phyloP scores from a whole-genome alignment of 2,797 vertebrate genomes.

The Brachyalestes nurse region DNA sequence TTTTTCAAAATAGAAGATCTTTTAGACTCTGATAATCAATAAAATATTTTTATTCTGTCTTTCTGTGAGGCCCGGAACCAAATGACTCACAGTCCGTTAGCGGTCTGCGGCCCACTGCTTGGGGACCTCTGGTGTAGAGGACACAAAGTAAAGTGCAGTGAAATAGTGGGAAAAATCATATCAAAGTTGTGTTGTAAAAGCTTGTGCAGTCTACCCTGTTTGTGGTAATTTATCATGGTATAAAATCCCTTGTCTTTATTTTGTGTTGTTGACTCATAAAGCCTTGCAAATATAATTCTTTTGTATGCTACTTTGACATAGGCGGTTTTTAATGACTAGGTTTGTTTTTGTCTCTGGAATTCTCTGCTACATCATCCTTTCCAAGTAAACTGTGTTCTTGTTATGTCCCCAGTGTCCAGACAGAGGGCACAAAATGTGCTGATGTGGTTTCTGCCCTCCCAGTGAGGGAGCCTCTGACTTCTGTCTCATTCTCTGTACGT shows the following conservation, averaged over 20 bases:
- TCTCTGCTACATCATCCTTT: not conserved
- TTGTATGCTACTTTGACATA: not conserved
- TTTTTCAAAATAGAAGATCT: too few species aligned
- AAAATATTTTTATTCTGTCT: too few species aligned
- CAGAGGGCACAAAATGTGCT: constrained; percentile 51
- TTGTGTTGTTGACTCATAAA: not conserved
- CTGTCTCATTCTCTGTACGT: constrained; percentile 38
- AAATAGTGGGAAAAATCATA: not conserved
- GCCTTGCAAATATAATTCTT: not conserved
- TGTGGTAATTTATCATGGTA: not conserved
- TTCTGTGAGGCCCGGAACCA: too few species aligned
- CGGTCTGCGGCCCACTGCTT: too few species aligned
- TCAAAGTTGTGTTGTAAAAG: not conserved
- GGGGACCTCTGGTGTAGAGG: too few species aligned
- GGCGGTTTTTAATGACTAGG: not conserved
- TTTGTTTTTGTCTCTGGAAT: not conserved
- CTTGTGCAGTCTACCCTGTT: not conserved
- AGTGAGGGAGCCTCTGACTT: constrained; percentile 28
- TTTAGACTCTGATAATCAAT: too few species aligned
- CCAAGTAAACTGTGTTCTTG: constrained; percentile 24
- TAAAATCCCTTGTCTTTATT: not conserved
- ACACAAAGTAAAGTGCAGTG: not conserved
- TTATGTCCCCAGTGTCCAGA: constrained; percentile 32
- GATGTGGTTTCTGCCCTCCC: constrained; percentile 31
- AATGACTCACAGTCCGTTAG: too few species aligned